Base-by-base conservation (phyloP, 2,888 invertebrate species). In the Phlogophora meticulosa region DNA sequence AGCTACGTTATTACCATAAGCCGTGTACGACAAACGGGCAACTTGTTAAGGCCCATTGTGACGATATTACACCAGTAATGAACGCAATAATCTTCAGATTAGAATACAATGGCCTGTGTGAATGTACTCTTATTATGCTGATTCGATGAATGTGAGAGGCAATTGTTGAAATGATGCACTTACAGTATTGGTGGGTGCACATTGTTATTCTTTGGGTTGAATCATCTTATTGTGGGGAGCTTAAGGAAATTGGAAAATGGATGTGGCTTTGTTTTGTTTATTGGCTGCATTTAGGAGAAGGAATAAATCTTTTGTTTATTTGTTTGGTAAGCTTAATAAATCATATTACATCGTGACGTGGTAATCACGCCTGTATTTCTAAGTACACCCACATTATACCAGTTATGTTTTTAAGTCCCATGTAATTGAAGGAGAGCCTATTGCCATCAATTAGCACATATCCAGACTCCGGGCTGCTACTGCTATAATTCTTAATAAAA, bases 101-200 rank as follows among this genome's bases (percentile, higher is more conserved):
- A 88, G 78, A 86, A 86, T 86, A 87, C 87, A 88, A 88, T 86
- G 72, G 80, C 22, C 52, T 60, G 72, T 75, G 72, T 82, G 79
- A 78, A 76, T 64, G 75, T 55, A 70, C 77, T 52, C 73, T 73
- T 68, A 72, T 63, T 43, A 73, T 56, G 56, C 52, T 80, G 72
- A 70, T 58, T 73, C 66, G 34, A 48, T 67, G 80, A 58, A 63
- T 68, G 59, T 60, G 76, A 59, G 71, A 68, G 65, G 55, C 66
- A 62, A 70, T 74, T 74, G 70, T 69, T 55, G 36, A 43, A 58
- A 57, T 60, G 55, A 43, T 74, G 65, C 67, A 78, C 72, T 72
- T 60, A 72, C 40, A 17, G 32, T 53, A 55, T 60, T 71, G 72
- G 48, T 28, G 13, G 38, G 36, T 67, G 75, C 60, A 51, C 10